phyloP scores from a whole-genome alignment of 2,888 invertebrate genomes.

The Pantelozetes paolii region DNA sequence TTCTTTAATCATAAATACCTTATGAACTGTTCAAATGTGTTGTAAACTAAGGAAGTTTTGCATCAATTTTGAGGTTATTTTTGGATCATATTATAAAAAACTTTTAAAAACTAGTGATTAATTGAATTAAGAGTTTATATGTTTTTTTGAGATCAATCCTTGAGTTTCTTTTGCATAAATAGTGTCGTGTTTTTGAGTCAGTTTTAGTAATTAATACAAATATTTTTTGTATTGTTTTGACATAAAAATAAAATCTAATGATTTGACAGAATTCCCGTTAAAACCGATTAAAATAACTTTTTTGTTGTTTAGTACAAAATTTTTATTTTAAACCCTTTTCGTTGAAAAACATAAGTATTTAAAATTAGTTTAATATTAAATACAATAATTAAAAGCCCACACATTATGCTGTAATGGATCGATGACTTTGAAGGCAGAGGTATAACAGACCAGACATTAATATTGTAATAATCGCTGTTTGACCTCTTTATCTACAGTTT shows the following conservation, averaged over 20 bases:
- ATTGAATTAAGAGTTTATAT: background rate
- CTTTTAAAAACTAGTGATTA: background rate
- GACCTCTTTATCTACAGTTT: background rate
- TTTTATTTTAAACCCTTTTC: no score
- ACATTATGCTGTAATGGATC: no score
- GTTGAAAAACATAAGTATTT: no score
- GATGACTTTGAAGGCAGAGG: no score
- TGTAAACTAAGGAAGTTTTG: constrained; percentile 10
- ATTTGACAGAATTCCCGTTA: background rate
- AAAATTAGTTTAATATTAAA: no score
- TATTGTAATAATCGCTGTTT: background rate
- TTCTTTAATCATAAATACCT: background rate
- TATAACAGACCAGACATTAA: background rate
- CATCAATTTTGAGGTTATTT: background rate
- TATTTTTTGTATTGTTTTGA: background rate
- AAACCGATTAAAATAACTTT: background rate
- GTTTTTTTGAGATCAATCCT: background rate
- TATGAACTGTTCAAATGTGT: background rate
- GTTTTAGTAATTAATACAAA: background rate
- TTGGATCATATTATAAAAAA: background rate
- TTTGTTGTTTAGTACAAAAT: background rate
- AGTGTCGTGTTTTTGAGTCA: background rate
- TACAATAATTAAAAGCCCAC: no score
- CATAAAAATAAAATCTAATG: background rate
- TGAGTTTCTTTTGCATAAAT: background rate